Evolutionary conservation across 1,140 invertebrate genomes (phyloP).

Genomic region (Mamestra configurata): DNA sequence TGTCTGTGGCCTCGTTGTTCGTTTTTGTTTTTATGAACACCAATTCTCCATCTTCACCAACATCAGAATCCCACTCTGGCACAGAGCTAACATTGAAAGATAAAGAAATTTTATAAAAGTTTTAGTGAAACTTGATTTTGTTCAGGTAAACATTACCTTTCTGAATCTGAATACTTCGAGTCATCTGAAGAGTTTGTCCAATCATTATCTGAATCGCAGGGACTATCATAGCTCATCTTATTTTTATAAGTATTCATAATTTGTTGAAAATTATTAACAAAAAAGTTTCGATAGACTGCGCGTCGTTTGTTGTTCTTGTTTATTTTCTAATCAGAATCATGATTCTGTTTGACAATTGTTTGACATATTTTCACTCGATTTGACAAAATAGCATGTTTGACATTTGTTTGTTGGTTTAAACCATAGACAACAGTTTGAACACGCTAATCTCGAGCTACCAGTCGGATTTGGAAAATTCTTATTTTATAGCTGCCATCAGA

Average conservation of each 20-base stretch:
- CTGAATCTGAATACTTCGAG: slow-evolving; percentile 82
- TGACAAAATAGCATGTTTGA: too few species aligned
- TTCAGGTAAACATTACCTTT: slow-evolving; percentile 67
- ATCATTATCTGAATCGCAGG: slow-evolving; percentile 81
- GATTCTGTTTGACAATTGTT: too few species aligned
- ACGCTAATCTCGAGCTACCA: too few species aligned
- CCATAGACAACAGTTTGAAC: too few species aligned
- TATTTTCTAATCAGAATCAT: not conserved
- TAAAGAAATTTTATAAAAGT: not conserved
- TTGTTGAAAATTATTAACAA: not conserved
- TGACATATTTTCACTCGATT: too few species aligned
- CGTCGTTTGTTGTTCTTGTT: not conserved
- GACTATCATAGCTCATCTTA: slow-evolving; percentile 72
- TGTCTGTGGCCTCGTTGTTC: slow-evolving; percentile 55
- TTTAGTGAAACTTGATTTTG: not conserved
- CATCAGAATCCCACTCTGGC: slow-evolving; percentile 90
- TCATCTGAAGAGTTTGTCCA: slow-evolving; percentile 82
- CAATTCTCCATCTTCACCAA: slow-evolving; percentile 89
- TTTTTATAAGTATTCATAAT: slow-evolving; percentile 51
- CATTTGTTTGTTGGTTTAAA: too few species aligned
- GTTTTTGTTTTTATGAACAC: slow-evolving; percentile 87
- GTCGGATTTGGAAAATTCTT: too few species aligned
- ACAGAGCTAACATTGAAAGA: slow-evolving; percentile 84
- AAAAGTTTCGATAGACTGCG: not conserved
- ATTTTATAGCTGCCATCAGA: too few species aligned